Conservation (phyloP, 1,140 invertebrate species). For the Drosophila azteca region DNA sequence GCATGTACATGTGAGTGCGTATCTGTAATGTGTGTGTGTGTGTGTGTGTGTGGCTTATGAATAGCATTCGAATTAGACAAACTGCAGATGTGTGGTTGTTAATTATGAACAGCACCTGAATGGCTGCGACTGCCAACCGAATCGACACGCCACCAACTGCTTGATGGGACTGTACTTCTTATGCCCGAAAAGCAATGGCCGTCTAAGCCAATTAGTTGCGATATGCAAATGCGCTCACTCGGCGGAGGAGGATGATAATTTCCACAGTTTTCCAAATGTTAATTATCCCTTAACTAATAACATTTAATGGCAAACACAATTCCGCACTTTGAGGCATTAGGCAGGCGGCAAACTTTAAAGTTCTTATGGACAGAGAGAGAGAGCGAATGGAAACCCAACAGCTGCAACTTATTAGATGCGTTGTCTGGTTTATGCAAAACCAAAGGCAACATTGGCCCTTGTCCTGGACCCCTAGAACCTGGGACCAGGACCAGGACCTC, state of each 20-base stretch:
- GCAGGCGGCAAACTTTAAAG: conserved; percentile 53
- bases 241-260: conserved; percentile 36
- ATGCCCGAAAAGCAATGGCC: conserved; percentile 61
- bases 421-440: conserved; percentile 71
- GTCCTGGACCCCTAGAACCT: background rate
- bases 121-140: too few species aligned
- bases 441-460: conserved; percentile 68
- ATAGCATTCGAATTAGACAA: conserved; percentile 71
- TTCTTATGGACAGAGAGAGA: conserved; percentile 23
- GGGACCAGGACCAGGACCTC: background rate
- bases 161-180: conserved; percentile 6
- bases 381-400: conserved; percentile 49
- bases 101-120: conserved; percentile 59
- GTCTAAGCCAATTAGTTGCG: conserved; percentile 68
- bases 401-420: conserved; percentile 77
- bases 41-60: conserved; percentile 52
- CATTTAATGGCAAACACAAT: conserved; percentile 77
- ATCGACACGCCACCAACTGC: background rate
- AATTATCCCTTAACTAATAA: conserved; percentile 76
- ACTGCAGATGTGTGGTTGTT: conserved; percentile 42
- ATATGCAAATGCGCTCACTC: conserved; percentile 60
- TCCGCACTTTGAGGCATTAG: conserved; percentile 66
- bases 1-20: background rate
- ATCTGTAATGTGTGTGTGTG: background rate
- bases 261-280: conserved; percentile 60